phyloP scores from a whole-genome alignment of 2,113 vertebrate genomes.

The Planiliza haematocheilus region DNA sequence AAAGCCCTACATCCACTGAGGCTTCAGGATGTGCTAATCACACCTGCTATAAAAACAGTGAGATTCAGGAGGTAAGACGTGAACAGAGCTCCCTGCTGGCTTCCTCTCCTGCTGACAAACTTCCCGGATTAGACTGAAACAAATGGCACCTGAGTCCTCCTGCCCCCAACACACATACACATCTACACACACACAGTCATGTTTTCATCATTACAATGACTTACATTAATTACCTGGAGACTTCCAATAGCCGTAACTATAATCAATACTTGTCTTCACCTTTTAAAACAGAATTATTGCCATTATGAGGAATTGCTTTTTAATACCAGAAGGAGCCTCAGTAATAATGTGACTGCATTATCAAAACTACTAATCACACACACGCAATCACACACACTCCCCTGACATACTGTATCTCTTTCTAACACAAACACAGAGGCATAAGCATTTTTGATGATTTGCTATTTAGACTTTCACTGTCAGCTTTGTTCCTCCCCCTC shows the following conservation, averaged over 20 bases:
- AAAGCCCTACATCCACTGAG: conserved; percentile 17
- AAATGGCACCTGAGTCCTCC: conserved; percentile 58
- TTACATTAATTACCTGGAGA: background rate
- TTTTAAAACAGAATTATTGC: conserved; percentile 3
- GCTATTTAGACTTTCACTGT: conserved; percentile 51
- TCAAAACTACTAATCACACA: conserved; percentile 4
- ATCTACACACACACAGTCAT: background rate
- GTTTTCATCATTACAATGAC: background rate
- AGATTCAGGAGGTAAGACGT: conserved; percentile 52
- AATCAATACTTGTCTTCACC: background rate
- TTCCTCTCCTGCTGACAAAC: conserved; percentile 69
- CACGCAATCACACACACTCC: conserved; percentile 1
- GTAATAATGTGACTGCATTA: background rate
- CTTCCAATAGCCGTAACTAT: no score
- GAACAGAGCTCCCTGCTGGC: conserved; percentile 50
- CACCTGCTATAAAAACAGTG: conserved; percentile 40
- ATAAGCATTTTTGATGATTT: conserved; percentile 51
- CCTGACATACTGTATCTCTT: background rate
- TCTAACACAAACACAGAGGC: conserved; percentile 13
- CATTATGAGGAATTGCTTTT: conserved; percentile 2
- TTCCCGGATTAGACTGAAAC: conserved; percentile 69
- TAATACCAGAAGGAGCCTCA: background rate
- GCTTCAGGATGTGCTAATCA: conserved; percentile 44
- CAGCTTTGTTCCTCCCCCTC: conserved; percentile 61
- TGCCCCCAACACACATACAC: conserved; percentile 4